Percentiles rank a stretch among this genome's conserved stretches.
Evolutionary conservation across 2,113 vertebrate species (phyloP).

Genomic region (Rhabdomys dilectus): DNA sequence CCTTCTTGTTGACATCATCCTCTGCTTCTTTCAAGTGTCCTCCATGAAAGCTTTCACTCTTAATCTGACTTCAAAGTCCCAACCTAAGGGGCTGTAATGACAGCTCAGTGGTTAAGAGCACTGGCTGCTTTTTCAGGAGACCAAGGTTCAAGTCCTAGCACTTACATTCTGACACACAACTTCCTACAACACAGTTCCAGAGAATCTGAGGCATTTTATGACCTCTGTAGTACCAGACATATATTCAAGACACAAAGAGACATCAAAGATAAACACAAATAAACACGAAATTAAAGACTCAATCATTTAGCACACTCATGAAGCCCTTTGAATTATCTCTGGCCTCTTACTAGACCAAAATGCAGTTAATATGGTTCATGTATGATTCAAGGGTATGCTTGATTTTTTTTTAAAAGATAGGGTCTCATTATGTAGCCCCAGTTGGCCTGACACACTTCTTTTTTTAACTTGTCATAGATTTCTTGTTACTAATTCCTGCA

Average conservation of each 20-base stretch:
- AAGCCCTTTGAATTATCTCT: neutral
- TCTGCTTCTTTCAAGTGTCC: neutral
- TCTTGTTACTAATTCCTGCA: neutral
- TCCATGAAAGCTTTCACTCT: neutral
- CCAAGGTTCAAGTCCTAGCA: neutral
- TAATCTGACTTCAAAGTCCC: neutral
- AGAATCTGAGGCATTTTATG: neutral
- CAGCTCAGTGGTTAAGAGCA: neutral
- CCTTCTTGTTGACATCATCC: neutral
- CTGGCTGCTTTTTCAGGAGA: neutral
- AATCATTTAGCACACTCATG: neutral
- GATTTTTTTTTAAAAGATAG: neutral
- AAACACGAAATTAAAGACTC: neutral
- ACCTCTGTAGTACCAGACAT: neutral
- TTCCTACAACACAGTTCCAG: neutral
- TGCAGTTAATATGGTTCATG: neutral
- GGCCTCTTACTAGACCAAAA: neutral
- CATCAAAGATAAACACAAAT: neutral
- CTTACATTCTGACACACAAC: neutral
- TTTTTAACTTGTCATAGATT: neutral
- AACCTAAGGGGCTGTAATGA: neutral
- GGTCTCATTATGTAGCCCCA: neutral
- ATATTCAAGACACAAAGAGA: neutral
- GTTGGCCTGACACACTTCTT: neutral
- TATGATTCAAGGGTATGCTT: neutral